phyloP scores from a whole-genome alignment of 2,797 vertebrate genomes.

The Crenuchus spilurus region DNA sequence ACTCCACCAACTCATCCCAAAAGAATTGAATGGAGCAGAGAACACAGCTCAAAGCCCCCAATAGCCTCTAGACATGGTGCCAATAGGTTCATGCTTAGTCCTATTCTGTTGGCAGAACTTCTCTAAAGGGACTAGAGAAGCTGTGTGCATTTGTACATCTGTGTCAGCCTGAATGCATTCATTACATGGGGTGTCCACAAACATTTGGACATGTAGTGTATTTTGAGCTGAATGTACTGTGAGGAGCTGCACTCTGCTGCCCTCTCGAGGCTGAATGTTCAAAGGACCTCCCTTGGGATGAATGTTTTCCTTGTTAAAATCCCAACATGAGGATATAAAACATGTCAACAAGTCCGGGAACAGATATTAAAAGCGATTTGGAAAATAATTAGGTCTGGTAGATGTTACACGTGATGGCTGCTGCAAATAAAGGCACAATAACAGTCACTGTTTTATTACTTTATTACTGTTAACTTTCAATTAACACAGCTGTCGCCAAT shows the following conservation, averaged over 20 bases:
- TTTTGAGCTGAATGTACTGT: slow-evolving; percentile 17
- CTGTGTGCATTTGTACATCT: too few relatives aligned
- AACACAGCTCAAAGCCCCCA: too few relatives aligned
- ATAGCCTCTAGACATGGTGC: too few relatives aligned
- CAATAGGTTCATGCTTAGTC: too few relatives aligned
- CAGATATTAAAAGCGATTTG: slow-evolving; percentile 3
- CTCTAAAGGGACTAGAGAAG: too few relatives aligned
- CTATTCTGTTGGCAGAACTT: too few relatives aligned
- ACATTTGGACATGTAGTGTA: slow-evolving; percentile 13
- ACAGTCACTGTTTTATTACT: slow-evolving; percentile 26
- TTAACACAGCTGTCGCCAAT: slow-evolving; percentile 41
- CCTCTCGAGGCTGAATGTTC: slow-evolving; percentile 6
- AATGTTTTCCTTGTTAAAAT: neutral
- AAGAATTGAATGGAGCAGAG: too few relatives aligned
- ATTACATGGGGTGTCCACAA: slow-evolving; percentile 11
- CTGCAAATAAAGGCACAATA: slow-evolving; percentile 43
- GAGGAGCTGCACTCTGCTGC: slow-evolving; percentile 17
- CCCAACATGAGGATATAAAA: slow-evolving; percentile 10
- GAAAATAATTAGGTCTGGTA: neutral
- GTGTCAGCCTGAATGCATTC: too few relatives aligned
- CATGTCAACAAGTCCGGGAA: slow-evolving; percentile 3
- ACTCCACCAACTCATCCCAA: too few relatives aligned
- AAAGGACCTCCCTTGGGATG: neutral
- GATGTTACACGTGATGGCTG: neutral
- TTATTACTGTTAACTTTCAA: slow-evolving; percentile 38